Evolutionary conservation across 1,140 invertebrate genomes (phyloP).

Genomic region (Anthonomus grandis): DNA sequence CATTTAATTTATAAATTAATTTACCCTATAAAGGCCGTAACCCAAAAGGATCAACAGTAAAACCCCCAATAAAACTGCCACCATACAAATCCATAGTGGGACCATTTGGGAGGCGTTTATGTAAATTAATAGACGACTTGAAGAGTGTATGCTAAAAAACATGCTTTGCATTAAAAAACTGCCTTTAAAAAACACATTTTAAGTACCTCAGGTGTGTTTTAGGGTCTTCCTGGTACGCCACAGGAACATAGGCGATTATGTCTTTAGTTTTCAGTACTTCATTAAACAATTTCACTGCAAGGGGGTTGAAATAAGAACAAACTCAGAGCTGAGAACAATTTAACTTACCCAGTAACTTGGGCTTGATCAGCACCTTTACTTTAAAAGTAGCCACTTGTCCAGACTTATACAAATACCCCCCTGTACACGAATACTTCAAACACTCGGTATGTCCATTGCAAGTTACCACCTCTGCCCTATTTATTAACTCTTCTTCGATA

Average conservation of each 20-base stretch:
- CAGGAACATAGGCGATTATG: slow-evolving; percentile 5
- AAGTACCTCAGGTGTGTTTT: slow-evolving; percentile 3
- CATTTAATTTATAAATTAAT: slow-evolving; percentile 2
- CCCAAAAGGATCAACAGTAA: slow-evolving; percentile 15
- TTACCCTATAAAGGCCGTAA: slow-evolving; percentile 19
- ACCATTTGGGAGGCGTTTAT: no score
- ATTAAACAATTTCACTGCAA: no score
- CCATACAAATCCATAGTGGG: slow-evolving; percentile 22
- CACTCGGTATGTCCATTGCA: slow-evolving; percentile 6
- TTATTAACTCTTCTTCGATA: no score
- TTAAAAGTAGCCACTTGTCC: slow-evolving; percentile 14
- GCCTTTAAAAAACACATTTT: slow-evolving; percentile 4
- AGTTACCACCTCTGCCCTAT: neutral
- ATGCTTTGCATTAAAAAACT: slow-evolving; percentile 3
- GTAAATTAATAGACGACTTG: no score
- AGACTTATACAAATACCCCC: slow-evolving; percentile 21
- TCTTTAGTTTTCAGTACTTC: slow-evolving; percentile 8
- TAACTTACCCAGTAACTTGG: slow-evolving; percentile 11
- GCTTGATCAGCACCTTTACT: slow-evolving; percentile 5
- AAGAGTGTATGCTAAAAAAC: no score
- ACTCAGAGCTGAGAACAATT: neutral
- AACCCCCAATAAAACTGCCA: slow-evolving; percentile 10
- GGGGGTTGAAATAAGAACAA: neutral
- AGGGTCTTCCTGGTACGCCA: slow-evolving; percentile 3
- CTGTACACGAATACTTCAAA: slow-evolving; percentile 9